phyloP scores from a whole-genome alignment of 37 sponge, comb jelly and placozoan species.

The Cliona cf. orientalis region DNA sequence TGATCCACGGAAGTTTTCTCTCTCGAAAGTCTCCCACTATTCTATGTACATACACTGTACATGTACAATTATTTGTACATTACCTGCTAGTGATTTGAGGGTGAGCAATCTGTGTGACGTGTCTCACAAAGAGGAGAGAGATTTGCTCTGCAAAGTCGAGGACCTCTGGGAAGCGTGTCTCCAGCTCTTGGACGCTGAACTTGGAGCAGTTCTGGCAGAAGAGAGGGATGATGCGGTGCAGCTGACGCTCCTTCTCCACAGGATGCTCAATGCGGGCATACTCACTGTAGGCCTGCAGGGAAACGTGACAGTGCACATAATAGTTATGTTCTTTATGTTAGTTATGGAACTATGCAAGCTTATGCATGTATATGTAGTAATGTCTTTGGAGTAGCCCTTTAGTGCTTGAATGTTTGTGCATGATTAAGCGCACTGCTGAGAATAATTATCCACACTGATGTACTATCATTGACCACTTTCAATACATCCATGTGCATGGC shows the following conservation, averaged over 20 bases:
- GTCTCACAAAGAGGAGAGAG: conserved; percentile 36
- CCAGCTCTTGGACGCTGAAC: conserved; percentile 20
- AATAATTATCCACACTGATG: neutral
- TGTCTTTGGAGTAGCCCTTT: neutral
- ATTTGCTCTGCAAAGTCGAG: conserved; percentile 75
- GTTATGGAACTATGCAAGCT: neutral
- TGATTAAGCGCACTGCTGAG: neutral
- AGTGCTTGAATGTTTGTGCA: neutral
- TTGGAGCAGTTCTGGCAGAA: conserved; percentile 70
- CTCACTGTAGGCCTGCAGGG: conserved; percentile 18
- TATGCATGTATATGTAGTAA: neutral
- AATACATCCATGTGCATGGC: too few relatives aligned
- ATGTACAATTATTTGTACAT: too few relatives aligned
- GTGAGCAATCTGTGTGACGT: conserved; percentile 63
- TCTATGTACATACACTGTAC: neutral
- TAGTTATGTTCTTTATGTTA: too few relatives aligned
- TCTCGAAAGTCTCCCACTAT: too few relatives aligned
- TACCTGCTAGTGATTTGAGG: conserved; percentile 20
- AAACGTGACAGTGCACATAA: too few relatives aligned
- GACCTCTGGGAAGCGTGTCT: conserved; percentile 63
- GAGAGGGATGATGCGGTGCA: conserved; percentile 79
- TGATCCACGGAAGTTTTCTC: too few relatives aligned
- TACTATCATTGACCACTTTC: too few relatives aligned
- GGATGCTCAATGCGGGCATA: conserved; percentile 16
- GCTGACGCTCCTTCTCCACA: conserved; percentile 50